Base-by-base conservation (phyloP, 2,888 invertebrate genomes). In the Cataglyphis cursor region DNA sequence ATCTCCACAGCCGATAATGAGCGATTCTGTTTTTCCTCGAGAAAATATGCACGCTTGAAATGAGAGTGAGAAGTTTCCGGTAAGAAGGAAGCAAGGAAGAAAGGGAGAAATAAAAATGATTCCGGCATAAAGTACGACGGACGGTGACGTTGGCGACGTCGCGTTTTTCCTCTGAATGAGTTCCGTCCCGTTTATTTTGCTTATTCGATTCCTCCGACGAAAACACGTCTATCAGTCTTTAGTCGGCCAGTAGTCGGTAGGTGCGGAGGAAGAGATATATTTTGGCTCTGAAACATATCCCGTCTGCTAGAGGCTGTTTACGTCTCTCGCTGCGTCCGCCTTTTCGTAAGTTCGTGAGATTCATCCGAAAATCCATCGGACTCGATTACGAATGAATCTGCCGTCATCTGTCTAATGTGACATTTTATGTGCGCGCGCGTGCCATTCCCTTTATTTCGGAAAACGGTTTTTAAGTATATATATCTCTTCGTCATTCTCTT, bases 151-250 rank as follows among this genome's bases (percentile, higher is more conserved):
- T 44, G 72, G 70, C 72, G 78, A 80, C 78, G 70, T 59, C 72
- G 59, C 70, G 78, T 80, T 80, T 80, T 80, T 72, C 78, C 35
- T 51, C 48, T 61, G 59, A 59, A 80, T 80, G 78, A 80, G 44
- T 78, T 80, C 72, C 59, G 70, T 78, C 59, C 59, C 72, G 78
- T 80, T 80, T 80, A 72, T 80, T 80, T 70, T 72, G 78, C 78
- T 80, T 80, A 80, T 80, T 80, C 78, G 72, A 80, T 80, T 59
- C 59, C 78, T 41, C 59, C 78, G 72, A 80, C 78, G 78, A 80
- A 80, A 80, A 80, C 78, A 80, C 35, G 72, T 80, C 78, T 80
- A 80, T 80, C 72, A 15, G 78, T 80, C 78, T 80, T 80, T 80
- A 72, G 78, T 44, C 78, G 72, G 51, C 21, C 78, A 70, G 31